phyloP scores from a whole-genome alignment of 2,888 invertebrate species.

The Synergus gifuensis region DNA sequence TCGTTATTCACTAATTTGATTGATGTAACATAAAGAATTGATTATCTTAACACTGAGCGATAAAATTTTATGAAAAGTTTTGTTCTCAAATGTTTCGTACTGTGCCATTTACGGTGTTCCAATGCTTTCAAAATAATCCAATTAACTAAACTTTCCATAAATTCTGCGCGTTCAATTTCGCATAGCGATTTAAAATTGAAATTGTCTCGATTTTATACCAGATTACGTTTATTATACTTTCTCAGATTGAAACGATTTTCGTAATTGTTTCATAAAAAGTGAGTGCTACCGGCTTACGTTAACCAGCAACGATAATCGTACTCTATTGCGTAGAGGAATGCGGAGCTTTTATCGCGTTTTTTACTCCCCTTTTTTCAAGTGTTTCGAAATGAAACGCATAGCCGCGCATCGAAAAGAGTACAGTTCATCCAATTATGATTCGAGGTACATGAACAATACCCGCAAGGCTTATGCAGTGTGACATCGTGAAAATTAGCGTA shows the following conservation, averaged over 20 bases:
- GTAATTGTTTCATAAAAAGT: slow-evolving; percentile 31
- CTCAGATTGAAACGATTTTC: slow-evolving; percentile 12
- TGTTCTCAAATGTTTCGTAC: too few species aligned
- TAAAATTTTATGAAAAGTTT: too few species aligned
- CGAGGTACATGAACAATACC: slow-evolving; percentile 27
- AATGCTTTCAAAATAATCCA: neutral
- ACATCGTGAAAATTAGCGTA: slow-evolving; percentile 32
- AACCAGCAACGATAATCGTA: slow-evolving; percentile 36
- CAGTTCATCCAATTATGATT: slow-evolving; percentile 41
- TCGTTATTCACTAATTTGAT: too few species aligned
- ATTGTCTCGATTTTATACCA: slow-evolving; percentile 11
- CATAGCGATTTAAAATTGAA: slow-evolving; percentile 12
- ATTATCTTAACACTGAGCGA: too few species aligned
- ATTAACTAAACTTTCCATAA: neutral
- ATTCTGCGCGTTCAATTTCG: neutral
- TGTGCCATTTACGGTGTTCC: neutral
- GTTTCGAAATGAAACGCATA: slow-evolving; percentile 1
- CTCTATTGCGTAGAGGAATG: slow-evolving; percentile 34
- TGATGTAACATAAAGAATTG: too few species aligned
- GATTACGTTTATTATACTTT: slow-evolving; percentile 18
- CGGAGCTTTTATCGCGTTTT: slow-evolving; percentile 22
- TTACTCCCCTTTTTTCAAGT: slow-evolving; percentile 9
- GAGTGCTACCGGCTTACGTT: slow-evolving; percentile 29
- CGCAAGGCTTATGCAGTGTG: slow-evolving; percentile 28
- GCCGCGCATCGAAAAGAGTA: slow-evolving; percentile 6